Percentiles rank a stretch among this genome's conserved stretches.
These are phyloP conservation scores for Aphis gossypii DNA, from an alignment of 1,140 invertebrate genomes.

Conservation along the genomic window DNA sequence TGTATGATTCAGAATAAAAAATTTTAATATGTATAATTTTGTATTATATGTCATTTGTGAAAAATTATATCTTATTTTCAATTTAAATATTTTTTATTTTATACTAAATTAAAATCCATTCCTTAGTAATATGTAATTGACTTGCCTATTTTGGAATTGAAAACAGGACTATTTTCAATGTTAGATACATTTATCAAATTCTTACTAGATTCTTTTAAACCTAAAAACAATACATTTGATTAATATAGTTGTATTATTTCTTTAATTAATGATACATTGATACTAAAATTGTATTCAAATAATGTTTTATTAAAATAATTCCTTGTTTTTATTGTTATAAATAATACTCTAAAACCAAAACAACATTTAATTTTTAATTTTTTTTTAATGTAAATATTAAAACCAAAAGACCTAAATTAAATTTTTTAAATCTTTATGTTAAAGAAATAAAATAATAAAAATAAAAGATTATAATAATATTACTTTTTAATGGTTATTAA, in stretches of 20 bases:
- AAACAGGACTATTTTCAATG: background rate
- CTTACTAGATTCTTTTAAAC: background rate
- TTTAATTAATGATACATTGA: background rate
- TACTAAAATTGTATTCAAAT: background rate
- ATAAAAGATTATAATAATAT: background rate
- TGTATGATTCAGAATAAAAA: too few relatives aligned
- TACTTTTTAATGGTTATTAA: background rate
- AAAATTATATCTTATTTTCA: too few relatives aligned
- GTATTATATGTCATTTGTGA: too few relatives aligned
- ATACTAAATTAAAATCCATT: too few relatives aligned
- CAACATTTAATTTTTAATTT: background rate
- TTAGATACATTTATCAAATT: background rate
- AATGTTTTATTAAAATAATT: background rate
- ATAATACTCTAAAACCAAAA: background rate
- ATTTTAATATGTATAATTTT: too few relatives aligned
- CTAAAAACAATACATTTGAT: background rate
- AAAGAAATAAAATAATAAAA: background rate
- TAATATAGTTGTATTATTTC: background rate
- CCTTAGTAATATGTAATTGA: background rate
- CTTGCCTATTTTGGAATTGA: background rate
- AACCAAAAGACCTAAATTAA: background rate
- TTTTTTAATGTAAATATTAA: background rate
- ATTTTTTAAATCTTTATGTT: background rate
- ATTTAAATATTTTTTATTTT: too few relatives aligned
- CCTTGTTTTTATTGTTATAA: background rate